Conservation (phyloP, 2,888 invertebrate genomes). For the Synergus laeviventris region DNA sequence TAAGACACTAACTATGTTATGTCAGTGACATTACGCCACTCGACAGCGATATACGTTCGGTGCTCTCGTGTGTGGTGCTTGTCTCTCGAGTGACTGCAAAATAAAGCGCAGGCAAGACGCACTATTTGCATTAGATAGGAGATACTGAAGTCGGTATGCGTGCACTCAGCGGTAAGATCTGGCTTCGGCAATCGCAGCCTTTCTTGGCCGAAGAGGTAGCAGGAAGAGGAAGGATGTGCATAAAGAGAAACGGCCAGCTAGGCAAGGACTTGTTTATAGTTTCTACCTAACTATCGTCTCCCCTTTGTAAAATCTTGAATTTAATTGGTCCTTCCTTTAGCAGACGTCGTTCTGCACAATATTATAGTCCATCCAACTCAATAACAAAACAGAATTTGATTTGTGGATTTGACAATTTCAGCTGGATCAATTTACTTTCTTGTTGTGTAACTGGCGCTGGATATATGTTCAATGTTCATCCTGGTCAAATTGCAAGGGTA, state of each 20-base stretch:
- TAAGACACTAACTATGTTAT: constrained; percentile 63
- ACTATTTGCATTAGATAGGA: constrained; percentile 37
- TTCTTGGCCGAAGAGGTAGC: constrained; percentile 14
- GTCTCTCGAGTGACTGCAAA: constrained; percentile 27
- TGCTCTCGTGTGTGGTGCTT: constrained; percentile 35
- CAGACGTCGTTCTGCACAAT: not conserved
- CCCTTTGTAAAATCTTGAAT: constrained; percentile 1
- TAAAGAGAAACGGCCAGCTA: constrained; percentile 23
- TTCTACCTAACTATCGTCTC: constrained; percentile 23
- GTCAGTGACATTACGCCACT: constrained; percentile 48
- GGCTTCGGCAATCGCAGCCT: constrained; percentile 28
- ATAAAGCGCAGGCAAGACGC: constrained; percentile 22
- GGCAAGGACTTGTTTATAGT: constrained; percentile 34
- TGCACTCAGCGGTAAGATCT: not conserved
- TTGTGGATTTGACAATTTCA: too few relatives aligned
- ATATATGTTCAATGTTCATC: constrained; percentile 21
- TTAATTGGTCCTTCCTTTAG: constrained; percentile 23
- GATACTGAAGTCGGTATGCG: constrained; percentile 2
- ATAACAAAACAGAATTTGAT: too few relatives aligned
- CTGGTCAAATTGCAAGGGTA: constrained; percentile 14
- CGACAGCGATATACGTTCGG: constrained; percentile 12
- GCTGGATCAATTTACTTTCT: constrained; percentile 22
- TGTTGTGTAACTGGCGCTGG: constrained; percentile 15
- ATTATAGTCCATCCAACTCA: not conserved
- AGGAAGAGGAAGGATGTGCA: constrained; percentile 35